phyloP scores from a whole-genome alignment of 35 echinoderm and acorn worm species.

The Ophioderma brevispina region DNA sequence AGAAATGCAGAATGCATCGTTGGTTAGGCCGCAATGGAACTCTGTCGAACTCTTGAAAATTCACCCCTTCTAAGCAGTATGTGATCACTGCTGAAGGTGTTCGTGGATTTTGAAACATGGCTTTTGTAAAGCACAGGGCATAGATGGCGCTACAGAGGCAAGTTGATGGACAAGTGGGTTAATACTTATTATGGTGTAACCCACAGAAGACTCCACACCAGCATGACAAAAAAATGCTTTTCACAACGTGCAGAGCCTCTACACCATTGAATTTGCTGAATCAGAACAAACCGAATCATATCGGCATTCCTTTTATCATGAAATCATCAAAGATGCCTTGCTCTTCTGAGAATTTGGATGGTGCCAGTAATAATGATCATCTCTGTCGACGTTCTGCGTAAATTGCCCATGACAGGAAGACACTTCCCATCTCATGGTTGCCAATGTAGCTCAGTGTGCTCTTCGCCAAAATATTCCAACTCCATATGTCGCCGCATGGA shows the following conservation, averaged over 20 bases:
- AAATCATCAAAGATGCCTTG: constrained; percentile 23
- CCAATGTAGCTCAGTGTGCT: constrained; percentile 11
- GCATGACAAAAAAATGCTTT: no score
- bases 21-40: neutral
- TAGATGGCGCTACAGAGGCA: neutral
- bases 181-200: neutral
- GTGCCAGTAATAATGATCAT: neutral
- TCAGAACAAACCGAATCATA: neutral
- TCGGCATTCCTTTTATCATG: neutral
- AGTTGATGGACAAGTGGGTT: neutral
- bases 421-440: neutral
- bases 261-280: no score
- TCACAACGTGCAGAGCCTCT: no score
- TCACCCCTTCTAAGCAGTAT: neutral
- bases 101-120: neutral
- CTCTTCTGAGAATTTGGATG: neutral
- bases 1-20: neutral
- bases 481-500: neutral
- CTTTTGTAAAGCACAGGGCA: neutral
- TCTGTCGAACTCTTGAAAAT: neutral
- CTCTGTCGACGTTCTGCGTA: neutral
- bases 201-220: neutral
- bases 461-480: constrained; percentile 1
- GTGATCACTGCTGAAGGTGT: neutral
- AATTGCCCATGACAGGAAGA: neutral